Evolutionary conservation across 2,797 vertebrate genomes (phyloP).

Genomic region (Mormyrops boulengeri): DNA sequence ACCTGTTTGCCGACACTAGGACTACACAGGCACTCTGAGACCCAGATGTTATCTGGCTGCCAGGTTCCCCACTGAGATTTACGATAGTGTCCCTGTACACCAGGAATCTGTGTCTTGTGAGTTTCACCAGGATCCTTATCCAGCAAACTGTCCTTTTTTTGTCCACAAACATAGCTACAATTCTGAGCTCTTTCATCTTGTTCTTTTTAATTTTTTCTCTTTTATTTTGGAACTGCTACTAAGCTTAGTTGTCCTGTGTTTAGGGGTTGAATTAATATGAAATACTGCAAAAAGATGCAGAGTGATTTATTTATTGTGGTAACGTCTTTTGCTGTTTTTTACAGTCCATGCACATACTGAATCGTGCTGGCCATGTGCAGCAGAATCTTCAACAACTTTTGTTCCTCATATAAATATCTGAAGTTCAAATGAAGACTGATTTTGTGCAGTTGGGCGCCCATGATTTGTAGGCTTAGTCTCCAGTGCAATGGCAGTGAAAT

Average conservation of each 20-base stretch:
- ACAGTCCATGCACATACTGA: not conserved
- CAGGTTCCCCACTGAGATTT: not conserved
- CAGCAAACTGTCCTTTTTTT: not conserved
- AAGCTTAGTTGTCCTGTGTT: not conserved
- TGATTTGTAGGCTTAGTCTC: not conserved
- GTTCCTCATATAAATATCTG: not conserved
- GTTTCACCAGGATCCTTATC: not conserved
- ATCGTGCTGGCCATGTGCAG: not conserved
- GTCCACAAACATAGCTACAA: not conserved
- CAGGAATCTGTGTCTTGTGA: not conserved
- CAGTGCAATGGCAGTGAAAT: not conserved
- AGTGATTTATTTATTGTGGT: constrained; percentile 11
- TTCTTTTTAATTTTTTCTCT: not conserved
- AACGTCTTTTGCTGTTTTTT: not conserved
- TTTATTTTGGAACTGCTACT: not conserved
- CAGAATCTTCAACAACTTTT: not conserved
- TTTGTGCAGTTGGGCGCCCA: not conserved
- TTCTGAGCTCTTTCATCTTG: not conserved
- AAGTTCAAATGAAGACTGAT: not conserved
- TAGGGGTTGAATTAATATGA: not conserved
- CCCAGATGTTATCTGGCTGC: not conserved
- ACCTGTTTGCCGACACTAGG: not conserved
- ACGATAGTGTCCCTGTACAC: not conserved
- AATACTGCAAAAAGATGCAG: not conserved
- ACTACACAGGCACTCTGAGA: not conserved